phyloP scores from a whole-genome alignment of 2,113 vertebrate species.

The Piaya cayana region DNA sequence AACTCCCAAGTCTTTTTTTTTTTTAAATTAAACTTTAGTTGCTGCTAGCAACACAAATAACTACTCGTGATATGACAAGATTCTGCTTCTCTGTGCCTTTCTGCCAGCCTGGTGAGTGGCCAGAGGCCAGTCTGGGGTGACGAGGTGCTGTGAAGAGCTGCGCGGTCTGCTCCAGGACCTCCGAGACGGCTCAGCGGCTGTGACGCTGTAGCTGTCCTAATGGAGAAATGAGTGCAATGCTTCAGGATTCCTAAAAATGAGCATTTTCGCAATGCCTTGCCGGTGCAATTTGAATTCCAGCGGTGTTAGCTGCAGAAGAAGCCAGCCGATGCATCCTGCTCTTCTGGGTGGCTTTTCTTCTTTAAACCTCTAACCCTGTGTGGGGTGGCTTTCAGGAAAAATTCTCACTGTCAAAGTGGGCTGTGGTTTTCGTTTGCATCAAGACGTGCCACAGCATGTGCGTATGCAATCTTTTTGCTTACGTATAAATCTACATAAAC shows the following conservation, averaged over 20 bases:
- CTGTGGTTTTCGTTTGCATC: background rate
- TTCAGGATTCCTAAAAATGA: background rate
- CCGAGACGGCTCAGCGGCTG: background rate
- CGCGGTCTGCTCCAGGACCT: background rate
- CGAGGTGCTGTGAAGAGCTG: background rate
- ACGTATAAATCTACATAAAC: background rate
- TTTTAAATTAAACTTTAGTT: background rate
- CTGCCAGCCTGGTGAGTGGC: background rate
- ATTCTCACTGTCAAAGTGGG: background rate
- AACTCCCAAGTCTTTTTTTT: rapidly evolving
- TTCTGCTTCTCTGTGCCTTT: background rate
- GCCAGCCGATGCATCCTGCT: background rate
- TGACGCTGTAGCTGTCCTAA: background rate
- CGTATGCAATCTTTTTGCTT: background rate
- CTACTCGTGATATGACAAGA: background rate
- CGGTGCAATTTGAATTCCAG: rapidly evolving
- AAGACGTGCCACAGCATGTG: background rate
- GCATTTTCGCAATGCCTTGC: background rate
- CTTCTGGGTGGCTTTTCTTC: background rate
- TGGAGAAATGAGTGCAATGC: background rate
- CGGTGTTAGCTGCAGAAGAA: rapidly evolving
- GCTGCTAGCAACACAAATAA: background rate
- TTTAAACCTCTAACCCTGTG: background rate
- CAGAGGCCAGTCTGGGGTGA: background rate
- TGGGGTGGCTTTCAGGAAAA: background rate